Evolutionary conservation across 1,140 invertebrate genomes (phyloP).

Genomic region (Drosophila orosa): DNA sequence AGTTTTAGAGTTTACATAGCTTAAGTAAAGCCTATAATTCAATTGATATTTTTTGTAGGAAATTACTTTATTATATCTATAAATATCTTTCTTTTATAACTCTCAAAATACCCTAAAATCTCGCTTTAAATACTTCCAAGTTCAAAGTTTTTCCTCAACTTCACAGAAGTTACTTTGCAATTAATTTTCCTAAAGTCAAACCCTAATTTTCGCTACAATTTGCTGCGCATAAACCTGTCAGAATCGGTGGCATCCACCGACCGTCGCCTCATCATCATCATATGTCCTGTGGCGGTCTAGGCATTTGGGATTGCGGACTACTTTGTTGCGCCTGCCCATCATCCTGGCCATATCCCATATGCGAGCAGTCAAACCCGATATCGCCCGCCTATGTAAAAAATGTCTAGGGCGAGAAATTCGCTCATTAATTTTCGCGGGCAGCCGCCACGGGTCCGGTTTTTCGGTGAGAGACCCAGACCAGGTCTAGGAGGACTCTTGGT

Average conservation of each 20-base stretch:
- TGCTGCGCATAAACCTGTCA: conserved; percentile 68
- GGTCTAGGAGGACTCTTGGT: conserved; percentile 14
- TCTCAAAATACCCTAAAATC: neutral
- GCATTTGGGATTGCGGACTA: conserved; percentile 36
- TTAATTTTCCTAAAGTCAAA: conserved; percentile 1
- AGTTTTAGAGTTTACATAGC: neutral
- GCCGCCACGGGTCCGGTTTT: conserved; percentile 30
- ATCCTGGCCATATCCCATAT: conserved; percentile 40
- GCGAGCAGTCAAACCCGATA: conserved; percentile 46
- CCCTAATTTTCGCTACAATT: conserved; percentile 1
- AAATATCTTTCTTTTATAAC: neutral
- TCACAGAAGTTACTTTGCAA: neutral
- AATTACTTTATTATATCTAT: neutral
- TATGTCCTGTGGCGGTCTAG: conserved; percentile 36
- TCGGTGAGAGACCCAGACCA: conserved; percentile 9
- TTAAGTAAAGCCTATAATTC: neutral
- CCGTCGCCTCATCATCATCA: conserved; percentile 33
- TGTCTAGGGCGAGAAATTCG: conserved; percentile 70
- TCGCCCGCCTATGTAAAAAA: conserved; percentile 53
- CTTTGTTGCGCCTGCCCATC: conserved; percentile 68
- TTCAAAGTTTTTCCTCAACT: no score
- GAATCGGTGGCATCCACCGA: conserved; percentile 32
- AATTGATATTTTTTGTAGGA: neutral
- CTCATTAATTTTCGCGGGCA: conserved; percentile 78
- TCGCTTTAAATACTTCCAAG: neutral